Base-by-base conservation (phyloP, 2,113 vertebrate genomes). In the Stigmatopora nigra region DNA sequence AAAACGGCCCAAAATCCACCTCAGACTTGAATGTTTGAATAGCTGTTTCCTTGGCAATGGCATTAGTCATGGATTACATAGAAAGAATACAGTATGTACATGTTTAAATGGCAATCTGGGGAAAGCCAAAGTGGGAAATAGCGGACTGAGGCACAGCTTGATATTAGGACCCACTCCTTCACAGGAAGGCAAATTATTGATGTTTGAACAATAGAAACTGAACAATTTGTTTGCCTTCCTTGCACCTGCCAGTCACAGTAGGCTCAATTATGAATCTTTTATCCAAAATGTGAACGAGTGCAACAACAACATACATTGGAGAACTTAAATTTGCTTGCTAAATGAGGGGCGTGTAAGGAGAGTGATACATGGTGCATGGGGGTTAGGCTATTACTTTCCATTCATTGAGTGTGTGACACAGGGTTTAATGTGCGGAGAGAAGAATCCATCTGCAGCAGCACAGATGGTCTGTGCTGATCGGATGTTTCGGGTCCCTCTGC, bases 391-490 rank as follows among this genome's bases (percentile, higher is more conserved):
- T 85, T 84, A 78, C 76, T 82, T 83, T 84, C 78, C 83, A 83
- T 84, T 88, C 82, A 84, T 72, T 65, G 78, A 75, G 73, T 71
- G 82, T 78, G 69, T 82, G 80, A 86, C 78, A 73, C 78, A 69
- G 78, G 75, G 64, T 77, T 87, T 83, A 77, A 75, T 65, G 65
- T 73, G 78, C 22, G 64, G 61, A 63, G 68, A 48, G 71, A 67
- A 76, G 62, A 67, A 35, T 83, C 79, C 81, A 84, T 81, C 79
- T 87, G 79, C 70, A 36, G 62, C 71, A 14, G 77, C 80, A 79
- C 83, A 88, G 84, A 86, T 84, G 82, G 84, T 56, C 12, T 0
- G 17, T 19, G 60, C 65, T 46, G 76, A 66, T 78, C 59, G 51
- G 76, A 72, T 69, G 83, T 72, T 78, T 68, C 53, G 80, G 73